Evolutionary conservation across 2,797 vertebrate species (phyloP), one percentile per base, ranked within the genome.

Genomic region (Onychomys leucogaster): DNA sequence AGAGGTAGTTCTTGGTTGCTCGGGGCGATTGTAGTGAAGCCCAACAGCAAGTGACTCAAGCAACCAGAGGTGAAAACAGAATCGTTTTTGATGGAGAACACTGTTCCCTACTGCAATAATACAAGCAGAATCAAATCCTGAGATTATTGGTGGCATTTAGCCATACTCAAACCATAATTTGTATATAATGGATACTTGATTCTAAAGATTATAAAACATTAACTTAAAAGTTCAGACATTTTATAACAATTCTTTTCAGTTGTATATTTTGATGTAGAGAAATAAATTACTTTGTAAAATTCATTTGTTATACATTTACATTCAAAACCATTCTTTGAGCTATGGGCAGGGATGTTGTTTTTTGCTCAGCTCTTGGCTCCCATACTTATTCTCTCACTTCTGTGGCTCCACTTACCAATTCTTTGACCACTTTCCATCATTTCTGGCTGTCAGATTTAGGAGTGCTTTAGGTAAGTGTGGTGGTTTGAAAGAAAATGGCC

Each of bases 171-270:
- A 16, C 37, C 25, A 71, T 19, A 89, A 63, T 94, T 89, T 80
- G 43, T 46, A 84, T 63, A 73, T 65, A 93, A 75, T 89, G 19
- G 2, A 67, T 32, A 55, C 55, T 89, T 84, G 85, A 78, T 92
- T 81, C 55, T 32, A 80, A 94, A 91, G 85, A 93, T 63, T 91
- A 32, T 63, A 95, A 89, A 89, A 89, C 46, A 82, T 46, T 61
- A 59, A 63, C 25, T 43, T 49, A 57, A 91, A 89, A 73, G 27
- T 55, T 84, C 43, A 89, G 12, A 37, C 37, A 90, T 90, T 94
- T 89, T 82, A 19, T 83, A 83, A 89, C 69, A 75, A 83, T 67
- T 77, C 71, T 91, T 23, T 89, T n/a, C 6, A 59, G 0, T 46
- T 84, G 19, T 52, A 46, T 87, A 84, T 84, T 97, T 89, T 93